These are phyloP conservation scores for Palythoa grandiflora DNA, from an alignment of 92 coral and sea anemone genomes.

Conservation along the genomic window DNA sequence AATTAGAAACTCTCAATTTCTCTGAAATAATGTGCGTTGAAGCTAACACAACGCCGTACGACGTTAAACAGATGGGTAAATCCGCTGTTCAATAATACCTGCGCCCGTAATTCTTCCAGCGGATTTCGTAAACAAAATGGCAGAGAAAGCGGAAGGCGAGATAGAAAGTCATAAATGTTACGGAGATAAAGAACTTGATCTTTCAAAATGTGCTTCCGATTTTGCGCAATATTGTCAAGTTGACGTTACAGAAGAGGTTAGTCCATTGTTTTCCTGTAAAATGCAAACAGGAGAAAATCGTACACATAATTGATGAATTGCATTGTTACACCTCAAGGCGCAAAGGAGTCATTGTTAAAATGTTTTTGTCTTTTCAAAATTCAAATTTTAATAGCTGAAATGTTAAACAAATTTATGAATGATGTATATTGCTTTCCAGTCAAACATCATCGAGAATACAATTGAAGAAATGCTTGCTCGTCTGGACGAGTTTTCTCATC, in stretches of 20 bases:
- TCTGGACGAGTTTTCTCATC: slow-evolving; percentile 95
- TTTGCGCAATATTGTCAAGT: slow-evolving; percentile 89
- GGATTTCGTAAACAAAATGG: slow-evolving; percentile 64
- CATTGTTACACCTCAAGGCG: too few species aligned
- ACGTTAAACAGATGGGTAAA: slow-evolving; percentile 43
- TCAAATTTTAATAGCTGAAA: neutral
- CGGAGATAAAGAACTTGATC: slow-evolving; percentile 64
- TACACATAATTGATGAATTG: too few species aligned
- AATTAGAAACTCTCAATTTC: slow-evolving; percentile 14
- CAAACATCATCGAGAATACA: slow-evolving; percentile 74
- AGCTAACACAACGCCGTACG: slow-evolving; percentile 74
- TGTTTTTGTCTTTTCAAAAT: slow-evolving; percentile 15
- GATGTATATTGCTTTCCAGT: slow-evolving; percentile 38
- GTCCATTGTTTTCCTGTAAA: neutral
- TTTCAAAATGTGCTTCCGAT: slow-evolving; percentile 81
- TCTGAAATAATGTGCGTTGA: slow-evolving; percentile 11
- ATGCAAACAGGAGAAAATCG: neutral
- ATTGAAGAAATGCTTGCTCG: slow-evolving; percentile 96
- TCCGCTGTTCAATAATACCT: slow-evolving; percentile 76
- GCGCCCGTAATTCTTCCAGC: slow-evolving; percentile 47
- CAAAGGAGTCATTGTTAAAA: neutral
- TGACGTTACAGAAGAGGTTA: slow-evolving; percentile 92
- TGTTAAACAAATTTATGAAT: neutral
- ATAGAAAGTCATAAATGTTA: slow-evolving; percentile 38
- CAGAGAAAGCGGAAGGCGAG: slow-evolving; percentile 65